Evolutionary conservation across 2,888 invertebrate genomes (phyloP).

Genomic region (Drosophila borborema): DNA sequence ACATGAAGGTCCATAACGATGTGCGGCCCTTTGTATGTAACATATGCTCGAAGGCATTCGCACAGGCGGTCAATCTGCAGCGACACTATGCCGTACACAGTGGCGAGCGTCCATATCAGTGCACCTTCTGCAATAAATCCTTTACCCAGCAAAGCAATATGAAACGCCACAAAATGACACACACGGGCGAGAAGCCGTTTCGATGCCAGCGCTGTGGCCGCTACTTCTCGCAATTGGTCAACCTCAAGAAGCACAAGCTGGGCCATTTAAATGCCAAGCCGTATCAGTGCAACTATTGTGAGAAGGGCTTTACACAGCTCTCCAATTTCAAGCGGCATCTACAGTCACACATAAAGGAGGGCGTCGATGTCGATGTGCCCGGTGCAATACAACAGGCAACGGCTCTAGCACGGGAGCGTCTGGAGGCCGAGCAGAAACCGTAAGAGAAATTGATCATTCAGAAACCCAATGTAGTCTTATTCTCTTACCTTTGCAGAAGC

Average conservation of each 20-base stretch:
- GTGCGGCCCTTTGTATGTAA: conserved; percentile 83
- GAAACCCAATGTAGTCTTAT: not conserved
- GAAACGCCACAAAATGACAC: conserved; percentile 84
- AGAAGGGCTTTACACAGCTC: conserved; percentile 84
- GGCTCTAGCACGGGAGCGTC: conserved; percentile 76
- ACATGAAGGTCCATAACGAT: conserved; percentile 85
- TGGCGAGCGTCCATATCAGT: conserved; percentile 84
- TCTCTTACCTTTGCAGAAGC: conserved; percentile 53
- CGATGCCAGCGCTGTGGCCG: conserved; percentile 84
- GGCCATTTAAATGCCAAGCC: conserved; percentile 84
- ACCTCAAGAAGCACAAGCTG: conserved; percentile 85
- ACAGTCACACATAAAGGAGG: conserved; percentile 81
- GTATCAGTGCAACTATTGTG: conserved; percentile 82
- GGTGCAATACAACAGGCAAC: conserved; percentile 76
- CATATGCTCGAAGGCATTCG: conserved; percentile 83
- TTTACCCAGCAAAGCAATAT: conserved; percentile 85
- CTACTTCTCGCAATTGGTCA: conserved; percentile 84
- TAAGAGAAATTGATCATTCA: conserved; percentile 6
- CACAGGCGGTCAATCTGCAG: conserved; percentile 84
- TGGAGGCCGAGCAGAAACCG: conserved; percentile 79
- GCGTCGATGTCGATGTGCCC: conserved; percentile 76
- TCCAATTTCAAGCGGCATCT: conserved; percentile 84
- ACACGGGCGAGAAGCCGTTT: conserved; percentile 85
- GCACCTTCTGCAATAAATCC: conserved; percentile 83
- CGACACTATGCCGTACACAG: conserved; percentile 84